A percentile compares a stretch with the other conserved stretches of the same genome.
phyloP scores from a whole-genome alignment of 2,888 invertebrate genomes.

The Syrphus vitripennis region DNA sequence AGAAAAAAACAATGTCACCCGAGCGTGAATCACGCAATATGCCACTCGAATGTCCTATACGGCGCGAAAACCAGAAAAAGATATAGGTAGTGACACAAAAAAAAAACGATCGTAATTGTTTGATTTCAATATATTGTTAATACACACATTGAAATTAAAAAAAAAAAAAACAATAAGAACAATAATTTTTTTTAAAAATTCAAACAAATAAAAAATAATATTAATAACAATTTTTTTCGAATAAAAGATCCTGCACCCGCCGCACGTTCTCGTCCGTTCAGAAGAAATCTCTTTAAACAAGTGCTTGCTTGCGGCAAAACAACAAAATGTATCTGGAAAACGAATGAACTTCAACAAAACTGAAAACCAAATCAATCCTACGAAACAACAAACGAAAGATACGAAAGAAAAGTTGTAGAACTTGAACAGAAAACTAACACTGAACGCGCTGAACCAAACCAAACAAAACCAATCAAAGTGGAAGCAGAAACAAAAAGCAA shows the following conservation, averaged over 20 bases:
- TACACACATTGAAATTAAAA: slow-evolving; percentile 75
- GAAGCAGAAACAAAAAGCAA: not conserved
- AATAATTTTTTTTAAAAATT: slow-evolving; percentile 2
- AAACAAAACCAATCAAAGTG: not conserved
- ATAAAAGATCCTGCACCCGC: slow-evolving; percentile 27
- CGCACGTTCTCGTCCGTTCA: slow-evolving; percentile 49
- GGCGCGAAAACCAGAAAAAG: slow-evolving; percentile 39
- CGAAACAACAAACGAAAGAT: not conserved
- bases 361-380: not conserved
- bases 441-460: not conserved
- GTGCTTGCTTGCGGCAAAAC: slow-evolving; percentile 41
- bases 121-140: slow-evolving; percentile 16
- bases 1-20: slow-evolving; percentile 51
- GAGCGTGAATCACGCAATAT: slow-evolving; percentile 70
- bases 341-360: slow-evolving; percentile 38
- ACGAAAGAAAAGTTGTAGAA: not conserved
- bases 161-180: not conserved
- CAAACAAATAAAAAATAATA: not conserved
- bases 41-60: slow-evolving; percentile 12
- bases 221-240: not conserved
- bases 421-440: not conserved
- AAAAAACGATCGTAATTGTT: slow-evolving; percentile 33
- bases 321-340: slow-evolving; percentile 51
- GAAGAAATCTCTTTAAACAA: slow-evolving; percentile 65
- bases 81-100: not conserved